Base-by-base conservation (phyloP, 2,888 invertebrate species). In the Anticlea derivata region DNA sequence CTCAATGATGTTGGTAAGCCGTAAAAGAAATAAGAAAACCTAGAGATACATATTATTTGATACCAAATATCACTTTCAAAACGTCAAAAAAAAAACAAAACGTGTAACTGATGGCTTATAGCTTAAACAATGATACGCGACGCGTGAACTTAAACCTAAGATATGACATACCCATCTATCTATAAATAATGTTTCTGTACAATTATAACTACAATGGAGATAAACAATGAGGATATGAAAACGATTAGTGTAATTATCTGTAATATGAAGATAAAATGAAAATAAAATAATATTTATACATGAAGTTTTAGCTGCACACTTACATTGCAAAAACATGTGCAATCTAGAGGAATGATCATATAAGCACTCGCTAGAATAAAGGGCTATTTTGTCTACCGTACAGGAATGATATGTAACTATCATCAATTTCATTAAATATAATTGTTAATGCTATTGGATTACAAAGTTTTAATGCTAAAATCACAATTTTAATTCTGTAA, bases 141-240 rank as follows among this genome's bases (percentile, higher is more conserved):
- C 60, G 62, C 59, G 47, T 60, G 64, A 63, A 60, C 66, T 66
- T 68, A 68, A 55, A 65, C 63, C 69, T 71, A 72, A 61, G 69
- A 65, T 71, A 69, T 65, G 71, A 72, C 60, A 70, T 68, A 70
- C 26, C 12, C 37, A 13, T 50, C 50, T 53, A 56, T 7, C 65
- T 75, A 72, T 65, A 66, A 46, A 60, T 67, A 69, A 66, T 53
- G 51, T 68, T 65, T 78, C 76, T 80, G 66, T 78, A 80, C 76
- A 81, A 58, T 70, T 66, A 61, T 60, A 69, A 64, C 69, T 75
- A 76, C 61, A 54, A 65, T 66, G 66, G 17, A 46, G 30, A 45
- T 44, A 50, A 45, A 44, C 55, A 58, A 34, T 70, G 69, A 77
- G 70, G 73, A 77, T 73, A 76, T 68, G n/a, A 58, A 69, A 68